Conservation (phyloP, 53 echinoderm and acorn worm genomes). For the Paelopatides confundens region DNA sequence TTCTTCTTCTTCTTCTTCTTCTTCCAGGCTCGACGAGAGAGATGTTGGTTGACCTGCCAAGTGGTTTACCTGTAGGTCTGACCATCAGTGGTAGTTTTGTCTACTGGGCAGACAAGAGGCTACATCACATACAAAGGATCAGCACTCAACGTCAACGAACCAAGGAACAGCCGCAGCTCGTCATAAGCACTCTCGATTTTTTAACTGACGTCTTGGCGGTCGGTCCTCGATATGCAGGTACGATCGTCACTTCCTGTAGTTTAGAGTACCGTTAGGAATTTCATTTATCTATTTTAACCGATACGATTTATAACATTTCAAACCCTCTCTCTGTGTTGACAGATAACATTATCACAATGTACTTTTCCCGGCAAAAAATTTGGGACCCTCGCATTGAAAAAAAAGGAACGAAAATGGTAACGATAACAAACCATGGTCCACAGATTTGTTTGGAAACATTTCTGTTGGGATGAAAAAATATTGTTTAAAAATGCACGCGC, state of each 20-base stretch:
- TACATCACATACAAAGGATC: conserved; percentile 65
- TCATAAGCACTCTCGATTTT: conserved; percentile 55
- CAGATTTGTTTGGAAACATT: too few relatives aligned
- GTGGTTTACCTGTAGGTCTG: not conserved
- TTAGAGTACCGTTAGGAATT: too few relatives aligned
- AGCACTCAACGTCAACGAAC: conserved; percentile 48
- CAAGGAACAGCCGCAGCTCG: conserved; percentile 38
- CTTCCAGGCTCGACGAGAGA: conserved; percentile 2
- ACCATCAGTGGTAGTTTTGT: conserved; percentile 60
- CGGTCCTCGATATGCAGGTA: conserved; percentile 55
- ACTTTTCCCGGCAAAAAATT: too few relatives aligned
- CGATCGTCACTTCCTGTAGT: not conserved
- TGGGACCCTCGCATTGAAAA: too few relatives aligned
- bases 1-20: not conserved
- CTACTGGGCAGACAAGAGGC: conserved; percentile 89
- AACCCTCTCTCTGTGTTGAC: too few relatives aligned
- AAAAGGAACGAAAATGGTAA: too few relatives aligned
- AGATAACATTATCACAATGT: too few relatives aligned
- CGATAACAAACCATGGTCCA: too few relatives aligned
- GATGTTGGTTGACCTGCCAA: not conserved
- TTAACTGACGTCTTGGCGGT: conserved; percentile 79
- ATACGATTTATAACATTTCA: too few relatives aligned
- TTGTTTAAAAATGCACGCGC: too few relatives aligned
- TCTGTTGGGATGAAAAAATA: too few relatives aligned
- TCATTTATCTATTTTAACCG: too few relatives aligned